Percentiles rank a stretch among this genome's conserved stretches.
phyloP scores from a whole-genome alignment of 2,797 vertebrate species.

The Otolemur crassicaudatus region DNA sequence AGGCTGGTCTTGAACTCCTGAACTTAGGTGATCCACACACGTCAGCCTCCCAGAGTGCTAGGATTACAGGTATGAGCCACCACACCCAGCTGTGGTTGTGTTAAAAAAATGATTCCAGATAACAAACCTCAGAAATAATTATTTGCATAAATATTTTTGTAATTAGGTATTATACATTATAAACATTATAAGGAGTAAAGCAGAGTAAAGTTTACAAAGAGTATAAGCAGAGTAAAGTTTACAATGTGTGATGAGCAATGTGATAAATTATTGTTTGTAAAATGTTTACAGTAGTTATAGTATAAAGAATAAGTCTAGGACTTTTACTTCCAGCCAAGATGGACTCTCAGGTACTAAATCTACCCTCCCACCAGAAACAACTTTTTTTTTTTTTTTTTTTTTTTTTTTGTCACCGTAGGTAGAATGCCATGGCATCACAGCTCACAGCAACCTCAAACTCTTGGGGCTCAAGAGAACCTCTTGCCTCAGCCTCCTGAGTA shows the following conservation, averaged over 20 bases:
- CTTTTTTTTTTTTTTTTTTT: neutral
- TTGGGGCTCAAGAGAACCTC: no score
- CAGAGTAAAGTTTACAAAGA: neutral
- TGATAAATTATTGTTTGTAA: constrained; percentile 23
- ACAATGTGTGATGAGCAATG: neutral
- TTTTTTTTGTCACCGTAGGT: no score
- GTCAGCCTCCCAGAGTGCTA: no score
- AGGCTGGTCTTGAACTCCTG: no score
- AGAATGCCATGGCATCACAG: no score
- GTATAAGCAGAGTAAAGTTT: neutral
- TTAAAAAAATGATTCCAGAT: constrained; percentile 43
- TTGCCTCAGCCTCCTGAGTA: no score
- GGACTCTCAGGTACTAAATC: neutral
- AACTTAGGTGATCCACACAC: no score
- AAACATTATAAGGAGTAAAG: no score
- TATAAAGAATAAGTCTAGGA: neutral
- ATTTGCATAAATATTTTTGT: constrained; percentile 51
- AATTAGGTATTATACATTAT: neutral
- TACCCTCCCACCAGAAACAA: neutral
- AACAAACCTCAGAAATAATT: constrained; percentile 21
- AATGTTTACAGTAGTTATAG: neutral
- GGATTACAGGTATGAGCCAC: no score
- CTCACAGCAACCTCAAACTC: no score
- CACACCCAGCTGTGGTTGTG: neutral
- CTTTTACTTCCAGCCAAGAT: constrained; percentile 11